Conservation (phyloP, 1,140 invertebrate species). For the Drosophila sucinea region DNA sequence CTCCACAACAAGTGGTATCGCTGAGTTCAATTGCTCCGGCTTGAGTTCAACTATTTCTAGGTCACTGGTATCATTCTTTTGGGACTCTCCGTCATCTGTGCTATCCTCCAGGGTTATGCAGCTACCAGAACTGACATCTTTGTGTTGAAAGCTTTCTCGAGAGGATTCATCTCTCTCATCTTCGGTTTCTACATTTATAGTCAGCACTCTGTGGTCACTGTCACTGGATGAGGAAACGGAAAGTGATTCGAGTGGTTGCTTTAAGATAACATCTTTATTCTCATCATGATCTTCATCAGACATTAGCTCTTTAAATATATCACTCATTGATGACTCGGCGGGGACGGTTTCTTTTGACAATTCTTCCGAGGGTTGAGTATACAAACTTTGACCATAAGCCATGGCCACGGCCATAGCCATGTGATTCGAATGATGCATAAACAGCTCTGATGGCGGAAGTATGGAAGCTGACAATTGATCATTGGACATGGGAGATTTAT, state of each 20-base stretch:
- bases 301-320: conserved; percentile 61
- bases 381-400: conserved; percentile 47
- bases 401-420: conserved; percentile 62
- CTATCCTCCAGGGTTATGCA: conserved; percentile 47
- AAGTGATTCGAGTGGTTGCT: neutral
- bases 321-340: conserved; percentile 37
- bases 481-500: neutral
- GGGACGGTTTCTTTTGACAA: neutral
- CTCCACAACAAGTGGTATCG: neutral
- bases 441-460: conserved; percentile 14
- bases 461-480: neutral
- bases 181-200: conserved; percentile 41
- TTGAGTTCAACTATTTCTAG: conserved; percentile 53
- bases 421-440: conserved; percentile 44
- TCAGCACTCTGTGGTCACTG: conserved; percentile 29
- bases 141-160: conserved; percentile 5
- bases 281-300: conserved; percentile 48
- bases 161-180: conserved; percentile 26
- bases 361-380: conserved; percentile 6
- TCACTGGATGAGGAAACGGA: conserved; percentile 48
- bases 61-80: conserved; percentile 46
- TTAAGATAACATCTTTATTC: neutral
- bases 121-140: conserved; percentile 12
- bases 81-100: conserved; percentile 5
- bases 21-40: neutral